These are phyloP conservation scores for Drosophila takahashii DNA, from an alignment of 1,140 invertebrate genomes.

Conservation along the genomic window DNA sequence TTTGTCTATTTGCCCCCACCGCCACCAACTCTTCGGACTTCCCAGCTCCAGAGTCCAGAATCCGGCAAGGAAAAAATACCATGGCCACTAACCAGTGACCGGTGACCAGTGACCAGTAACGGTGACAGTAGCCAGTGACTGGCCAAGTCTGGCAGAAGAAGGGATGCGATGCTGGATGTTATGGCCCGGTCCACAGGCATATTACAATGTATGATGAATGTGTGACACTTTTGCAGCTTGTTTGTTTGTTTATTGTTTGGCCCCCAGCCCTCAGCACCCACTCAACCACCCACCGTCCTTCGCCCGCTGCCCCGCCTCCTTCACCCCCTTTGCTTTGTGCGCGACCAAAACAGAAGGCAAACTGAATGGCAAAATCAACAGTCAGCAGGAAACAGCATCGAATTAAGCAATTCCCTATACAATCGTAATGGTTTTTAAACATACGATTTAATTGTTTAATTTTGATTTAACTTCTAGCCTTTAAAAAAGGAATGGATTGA, in stretches of 20 bases:
- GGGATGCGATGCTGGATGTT: background rate
- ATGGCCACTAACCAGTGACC: slow-evolving; percentile 5
- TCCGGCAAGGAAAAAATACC: background rate
- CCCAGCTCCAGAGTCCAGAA: too few relatives aligned
- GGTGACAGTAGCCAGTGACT: slow-evolving; percentile 5
- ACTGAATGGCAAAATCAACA: slow-evolving; percentile 22
- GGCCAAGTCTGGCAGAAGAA: background rate
- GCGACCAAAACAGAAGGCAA: slow-evolving; percentile 13
- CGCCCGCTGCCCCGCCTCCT: background rate
- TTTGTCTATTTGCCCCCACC: slow-evolving; percentile 1
- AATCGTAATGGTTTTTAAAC: too few relatives aligned
- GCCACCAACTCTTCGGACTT: background rate
- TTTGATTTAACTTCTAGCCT: too few relatives aligned
- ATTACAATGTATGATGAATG: slow-evolving; percentile 71
- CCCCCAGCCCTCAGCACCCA: slow-evolving; percentile 9
- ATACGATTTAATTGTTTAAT: too few relatives aligned
- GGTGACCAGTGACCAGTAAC: background rate
- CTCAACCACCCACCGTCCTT: background rate
- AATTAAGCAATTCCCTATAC: background rate
- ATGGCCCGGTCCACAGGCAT: slow-evolving; percentile 15
- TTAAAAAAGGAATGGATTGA: too few relatives aligned
- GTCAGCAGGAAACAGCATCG: background rate
- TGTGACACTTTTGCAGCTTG: slow-evolving; percentile 76
- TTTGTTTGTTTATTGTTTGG: slow-evolving; percentile 77
- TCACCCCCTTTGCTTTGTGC: slow-evolving; percentile 10